A percentile compares a stretch with the other conserved stretches of the same genome.
These are phyloP conservation scores for Spizaetus ornatus DNA, from an alignment of 2,113 vertebrate species.

Conservation along the genomic window DNA sequence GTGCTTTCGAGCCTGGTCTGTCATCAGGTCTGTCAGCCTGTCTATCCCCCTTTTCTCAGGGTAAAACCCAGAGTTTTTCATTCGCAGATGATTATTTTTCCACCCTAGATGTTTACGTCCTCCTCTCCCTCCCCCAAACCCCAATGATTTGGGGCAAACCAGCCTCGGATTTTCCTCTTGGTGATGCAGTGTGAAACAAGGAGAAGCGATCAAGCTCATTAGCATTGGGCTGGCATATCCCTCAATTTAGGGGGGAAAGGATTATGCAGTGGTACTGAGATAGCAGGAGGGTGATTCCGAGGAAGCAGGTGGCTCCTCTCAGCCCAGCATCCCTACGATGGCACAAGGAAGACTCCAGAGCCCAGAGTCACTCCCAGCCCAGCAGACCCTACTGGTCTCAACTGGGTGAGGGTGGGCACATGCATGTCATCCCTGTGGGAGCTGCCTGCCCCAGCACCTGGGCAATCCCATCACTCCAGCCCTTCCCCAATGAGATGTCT, in stretches of 20 bases:
- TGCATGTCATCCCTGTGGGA: rapidly evolving
- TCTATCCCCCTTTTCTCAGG: conserved; percentile 24
- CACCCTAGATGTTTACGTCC: neutral
- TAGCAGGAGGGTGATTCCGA: neutral
- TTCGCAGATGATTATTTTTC: neutral
- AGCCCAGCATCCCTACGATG: neutral
- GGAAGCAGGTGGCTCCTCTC: neutral
- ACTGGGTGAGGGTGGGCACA: neutral
- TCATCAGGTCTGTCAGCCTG: neutral
- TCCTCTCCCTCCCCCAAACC: neutral
- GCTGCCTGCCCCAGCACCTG: neutral
- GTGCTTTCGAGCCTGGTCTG: neutral
- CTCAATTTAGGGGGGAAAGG: neutral
- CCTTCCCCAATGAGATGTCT: neutral
- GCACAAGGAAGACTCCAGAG: neutral
- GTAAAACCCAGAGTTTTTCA: neutral
- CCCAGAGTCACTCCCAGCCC: neutral
- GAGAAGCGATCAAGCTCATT: neutral
- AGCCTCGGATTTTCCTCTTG: neutral
- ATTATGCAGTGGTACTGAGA: neutral
- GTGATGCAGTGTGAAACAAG: neutral
- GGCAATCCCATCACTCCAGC: neutral
- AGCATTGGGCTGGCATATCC: neutral
- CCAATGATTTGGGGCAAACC: neutral
- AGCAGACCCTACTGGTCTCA: neutral